phyloP scores from a whole-genome alignment of 1,140 invertebrate genomes.

The Agrilus planipennis region DNA sequence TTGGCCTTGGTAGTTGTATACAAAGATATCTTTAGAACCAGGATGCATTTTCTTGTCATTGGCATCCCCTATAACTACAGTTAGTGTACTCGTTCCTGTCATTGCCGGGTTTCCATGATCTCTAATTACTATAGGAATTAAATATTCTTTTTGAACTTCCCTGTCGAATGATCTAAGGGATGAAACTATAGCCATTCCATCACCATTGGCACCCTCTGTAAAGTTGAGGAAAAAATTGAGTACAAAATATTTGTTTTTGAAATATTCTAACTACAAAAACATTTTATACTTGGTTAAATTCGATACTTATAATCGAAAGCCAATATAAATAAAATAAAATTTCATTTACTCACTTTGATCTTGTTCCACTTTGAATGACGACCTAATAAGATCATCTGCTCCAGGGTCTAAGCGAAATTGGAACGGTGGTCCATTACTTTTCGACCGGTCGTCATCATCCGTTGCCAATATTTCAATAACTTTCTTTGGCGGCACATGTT shows the following conservation, averaged over 20 bases:
- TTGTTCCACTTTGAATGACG: slow-evolving; percentile 89
- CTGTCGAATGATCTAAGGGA: slow-evolving; percentile 85
- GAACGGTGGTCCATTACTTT: slow-evolving; percentile 90
- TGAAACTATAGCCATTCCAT: slow-evolving; percentile 89
- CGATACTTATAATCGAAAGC: too few relatives aligned
- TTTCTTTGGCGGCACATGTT: slow-evolving; percentile 79
- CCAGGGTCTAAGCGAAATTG: slow-evolving; percentile 86
- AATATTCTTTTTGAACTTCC: slow-evolving; percentile 89
- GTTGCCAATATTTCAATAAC: slow-evolving; percentile 88
- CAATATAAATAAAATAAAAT: not conserved
- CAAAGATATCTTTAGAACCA: slow-evolving; percentile 90
- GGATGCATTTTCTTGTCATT: slow-evolving; percentile 97
- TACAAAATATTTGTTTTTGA: too few relatives aligned
- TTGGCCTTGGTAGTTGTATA: slow-evolving; percentile 92
- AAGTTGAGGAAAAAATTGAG: too few relatives aligned
- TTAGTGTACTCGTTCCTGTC: slow-evolving; percentile 89
- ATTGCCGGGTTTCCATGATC: slow-evolving; percentile 78
- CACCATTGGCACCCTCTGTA: slow-evolving; percentile 83
- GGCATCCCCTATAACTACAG: slow-evolving; percentile 89
- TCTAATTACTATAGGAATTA: slow-evolving; percentile 89
- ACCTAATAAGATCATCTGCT: slow-evolving; percentile 81
- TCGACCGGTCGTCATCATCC: slow-evolving; percentile 88
- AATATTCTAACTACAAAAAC: too few relatives aligned
- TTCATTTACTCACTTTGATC: slow-evolving; percentile 64
- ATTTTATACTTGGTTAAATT: not conserved